Evolutionary conservation across 2,888 invertebrate genomes (phyloP), one percentile per base, ranked within the genome.

Genomic region (Drosophila tripunctata): DNA sequence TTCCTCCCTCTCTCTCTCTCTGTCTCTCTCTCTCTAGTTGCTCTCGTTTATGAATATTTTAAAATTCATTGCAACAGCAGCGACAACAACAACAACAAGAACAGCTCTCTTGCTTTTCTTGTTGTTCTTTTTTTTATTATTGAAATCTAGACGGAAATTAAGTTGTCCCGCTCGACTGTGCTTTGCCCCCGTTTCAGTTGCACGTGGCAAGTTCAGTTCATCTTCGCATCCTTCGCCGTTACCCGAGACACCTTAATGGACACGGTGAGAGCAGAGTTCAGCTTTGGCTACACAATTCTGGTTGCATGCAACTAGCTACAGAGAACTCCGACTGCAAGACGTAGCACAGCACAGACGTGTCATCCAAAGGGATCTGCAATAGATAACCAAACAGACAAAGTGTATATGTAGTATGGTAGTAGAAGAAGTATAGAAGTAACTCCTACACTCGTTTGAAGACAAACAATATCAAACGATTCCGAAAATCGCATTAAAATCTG

Each of bases 111-210:
- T 52, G 24, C 8, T n/a, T n/a, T n/a, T n/a, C n/a, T n/a, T 68
- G 35, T 36, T 67, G 43, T 66, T 66, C 14, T 31, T 38, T 12
- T 40, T 77, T 51, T 64, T 69, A 57, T 67, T 74, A 87, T 87
- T 85, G 85, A 87, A 82, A 75, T 82, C 73, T 73, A 75, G 70
- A 58, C 76, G 82, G 87, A 87, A 87, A 82, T 87, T 87, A 85
- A 87, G 83, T 87, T 82, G 69, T 84, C 79, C 82, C 78, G 75
- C 78, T 68, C 69, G 70, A 67, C 67, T 31, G 50, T 38, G 12
- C 33, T 15, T 36, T 40, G 40, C 40, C 12, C 40, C 40, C 36
- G 30, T 3, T 35, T 35, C 15, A 15, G 35, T 35, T 35, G 35
- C 35, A 35, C 7, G 2, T 3, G n/a, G 15, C 41, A 24, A 19